Evolutionary conservation across 1,140 invertebrate species (phyloP).

Genomic region (Brachionus asplanchnoidis): DNA sequence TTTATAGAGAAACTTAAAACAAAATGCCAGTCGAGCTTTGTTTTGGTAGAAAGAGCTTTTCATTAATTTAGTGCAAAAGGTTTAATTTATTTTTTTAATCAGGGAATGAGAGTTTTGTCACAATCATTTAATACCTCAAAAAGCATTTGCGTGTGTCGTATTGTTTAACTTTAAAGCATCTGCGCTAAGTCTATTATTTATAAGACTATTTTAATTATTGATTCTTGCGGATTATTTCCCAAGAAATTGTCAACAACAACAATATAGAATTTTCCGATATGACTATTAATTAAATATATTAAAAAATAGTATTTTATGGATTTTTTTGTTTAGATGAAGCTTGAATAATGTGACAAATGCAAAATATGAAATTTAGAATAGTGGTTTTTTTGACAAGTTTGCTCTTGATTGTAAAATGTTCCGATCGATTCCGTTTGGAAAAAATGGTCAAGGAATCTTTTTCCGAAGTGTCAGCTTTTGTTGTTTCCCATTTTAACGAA

Average conservation of each 20-base stretch:
- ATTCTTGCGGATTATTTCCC: conserved; percentile 33
- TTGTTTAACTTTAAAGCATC: not conserved
- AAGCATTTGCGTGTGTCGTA: not conserved
- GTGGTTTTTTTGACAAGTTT: not conserved
- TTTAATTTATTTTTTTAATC: not conserved
- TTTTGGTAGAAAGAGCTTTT: not conserved
- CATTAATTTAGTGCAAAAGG: not conserved
- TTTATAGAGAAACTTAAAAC: not conserved
- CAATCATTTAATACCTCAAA: not conserved
- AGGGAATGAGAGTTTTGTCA: not conserved
- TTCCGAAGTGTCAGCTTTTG: conserved; percentile 28
- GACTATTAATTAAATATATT: not conserved
- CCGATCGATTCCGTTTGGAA: not conserved
- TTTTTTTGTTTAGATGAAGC: not conserved
- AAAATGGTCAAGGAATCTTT: not conserved
- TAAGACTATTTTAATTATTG: conserved; percentile 26
- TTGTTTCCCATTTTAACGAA: conserved; percentile 20
- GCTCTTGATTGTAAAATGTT: not conserved
- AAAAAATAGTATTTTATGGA: not conserved
- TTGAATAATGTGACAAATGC: not conserved
- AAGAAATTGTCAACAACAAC: conserved; percentile 29
- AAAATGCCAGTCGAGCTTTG: not conserved
- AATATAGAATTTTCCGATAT: conserved; percentile 18
- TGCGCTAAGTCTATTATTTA: not conserved
- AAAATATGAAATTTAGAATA: not conserved